Conservation (phyloP, 2,888 invertebrate species). For the Diarsia rubi region DNA sequence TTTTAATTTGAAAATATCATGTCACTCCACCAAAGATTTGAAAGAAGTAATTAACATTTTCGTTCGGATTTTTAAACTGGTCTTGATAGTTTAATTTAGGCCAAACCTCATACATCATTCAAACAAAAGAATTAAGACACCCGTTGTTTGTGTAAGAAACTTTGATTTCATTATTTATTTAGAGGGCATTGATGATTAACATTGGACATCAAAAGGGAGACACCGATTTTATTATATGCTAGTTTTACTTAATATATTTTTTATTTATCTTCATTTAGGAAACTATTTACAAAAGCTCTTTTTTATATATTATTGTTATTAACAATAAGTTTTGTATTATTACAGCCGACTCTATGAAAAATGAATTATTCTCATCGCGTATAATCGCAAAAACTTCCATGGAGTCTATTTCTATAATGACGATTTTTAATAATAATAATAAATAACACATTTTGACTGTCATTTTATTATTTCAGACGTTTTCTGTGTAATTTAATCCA, state of each 20-base stretch:
- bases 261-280: constrained; percentile 36
- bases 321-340: constrained; percentile 17
- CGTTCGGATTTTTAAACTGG: constrained; percentile 1
- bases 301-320: constrained; percentile 28
- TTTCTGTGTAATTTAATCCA: not conserved
- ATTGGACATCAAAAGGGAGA: constrained; percentile 31
- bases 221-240: constrained; percentile 32
- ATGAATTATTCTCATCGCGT: not conserved
- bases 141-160: not conserved
- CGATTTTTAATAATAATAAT: not conserved
- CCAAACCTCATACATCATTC: constrained; percentile 24
- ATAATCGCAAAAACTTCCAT: not conserved
- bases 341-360: constrained; percentile 3
- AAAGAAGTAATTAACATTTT: not conserved
- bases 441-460: not conserved
- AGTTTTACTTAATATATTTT: not conserved
- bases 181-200: constrained; percentile 13
- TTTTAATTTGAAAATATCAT: constrained; percentile 9
- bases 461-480: not conserved
- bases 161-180: constrained; percentile 18
- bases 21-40: not conserved
- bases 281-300: constrained; percentile 75
- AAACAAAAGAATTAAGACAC: not conserved
- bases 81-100: constrained; percentile 39
- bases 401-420: not conserved